Evolutionary conservation across 1,140 invertebrate genomes (phyloP).

Genomic region (Dryas iulia): DNA sequence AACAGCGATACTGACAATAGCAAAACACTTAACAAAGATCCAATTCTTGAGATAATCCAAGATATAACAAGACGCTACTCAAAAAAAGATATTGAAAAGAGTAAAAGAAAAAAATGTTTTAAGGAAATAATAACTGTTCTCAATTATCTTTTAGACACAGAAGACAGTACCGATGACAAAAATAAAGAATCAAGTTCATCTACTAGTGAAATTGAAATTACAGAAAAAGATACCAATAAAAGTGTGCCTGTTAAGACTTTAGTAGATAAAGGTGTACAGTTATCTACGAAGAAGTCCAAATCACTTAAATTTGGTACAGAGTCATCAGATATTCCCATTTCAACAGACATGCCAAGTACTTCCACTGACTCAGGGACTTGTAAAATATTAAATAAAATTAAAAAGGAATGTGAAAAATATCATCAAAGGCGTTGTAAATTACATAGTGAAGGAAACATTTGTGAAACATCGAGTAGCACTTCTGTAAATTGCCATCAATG

Average conservation of each 20-base stretch:
- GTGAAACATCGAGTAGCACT: slow-evolving; percentile 58
- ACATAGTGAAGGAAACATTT: slow-evolving; percentile 41
- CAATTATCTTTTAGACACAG: slow-evolving; percentile 67
- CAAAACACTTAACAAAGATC: slow-evolving; percentile 40
- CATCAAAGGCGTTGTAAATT: slow-evolving; percentile 60
- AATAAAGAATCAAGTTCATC: slow-evolving; percentile 31
- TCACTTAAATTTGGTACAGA: slow-evolving; percentile 37
- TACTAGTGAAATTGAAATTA: slow-evolving; percentile 22
- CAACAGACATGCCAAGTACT: slow-evolving; percentile 54
- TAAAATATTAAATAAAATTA: slow-evolving; percentile 65
- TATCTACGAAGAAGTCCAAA: slow-evolving; percentile 43
- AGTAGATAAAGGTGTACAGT: slow-evolving; percentile 58
- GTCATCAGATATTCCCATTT: slow-evolving; percentile 53
- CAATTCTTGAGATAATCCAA: slow-evolving; percentile 58
- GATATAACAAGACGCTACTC: slow-evolving; percentile 67
- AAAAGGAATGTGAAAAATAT: slow-evolving; percentile 69
- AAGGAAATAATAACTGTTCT: slow-evolving; percentile 64
- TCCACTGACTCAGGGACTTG: slow-evolving; percentile 62
- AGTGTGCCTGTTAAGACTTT: slow-evolving; percentile 28
- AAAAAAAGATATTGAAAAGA: slow-evolving; percentile 56
- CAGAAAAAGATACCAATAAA: slow-evolving; percentile 21
- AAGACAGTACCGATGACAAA: slow-evolving; percentile 54
- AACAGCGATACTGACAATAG: slow-evolving; percentile 26
- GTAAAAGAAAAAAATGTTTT: slow-evolving; percentile 66
- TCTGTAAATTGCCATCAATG: slow-evolving; percentile 59